Base-by-base conservation (phyloP, 2,113 vertebrate species). In the Budorcas taxicolor region DNA sequence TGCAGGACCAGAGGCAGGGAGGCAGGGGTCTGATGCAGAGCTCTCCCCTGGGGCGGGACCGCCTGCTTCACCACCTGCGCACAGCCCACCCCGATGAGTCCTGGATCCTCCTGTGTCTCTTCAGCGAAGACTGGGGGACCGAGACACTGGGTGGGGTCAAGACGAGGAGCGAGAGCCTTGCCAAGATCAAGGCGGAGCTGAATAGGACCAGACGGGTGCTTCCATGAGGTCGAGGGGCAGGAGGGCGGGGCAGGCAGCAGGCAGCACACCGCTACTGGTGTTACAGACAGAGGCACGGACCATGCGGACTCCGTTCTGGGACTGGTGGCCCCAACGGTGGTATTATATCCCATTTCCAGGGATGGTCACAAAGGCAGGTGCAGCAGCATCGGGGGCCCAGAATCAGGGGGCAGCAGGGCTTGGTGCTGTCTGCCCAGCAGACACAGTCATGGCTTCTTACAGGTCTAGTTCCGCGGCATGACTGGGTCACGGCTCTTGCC, bases 101-200 rank as follows among this genome's bases (percentile, higher is more conserved):
- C 60, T 33, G 60, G 60, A 62, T 33, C 31, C 60, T 62, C 60
- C 31, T 33, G 60, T 7, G 14, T 16, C 60, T 62, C 60, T 62
- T 62, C 29, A 82, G 58, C 17, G 55, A 55, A 90, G 64, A 89
- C 23, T 40, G 25, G 84, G 40, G 9, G 33, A 53, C 29, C 8
- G 8, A 57, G 45, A 90, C 33, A 7, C 19, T n/a, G 6, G 36
- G 16, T 7, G 7, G 64, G 5, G 27, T 45, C 23, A 19, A 86
- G 47, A 55, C 0, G 0, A 12, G 47, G 50, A 29, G 16, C 6
- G 21, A 17, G n/a, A 47, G 8, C 3, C 43, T 6, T n/a, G 36
- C 15, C 60, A 23, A 23, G 31, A 23, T 25, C 21, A 5, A 89
- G 45, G 23, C 36, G 36, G 40, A 53, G n/a, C 2, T 43, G 16